A percentile compares a stretch with the other conserved stretches of the same genome.
phyloP scores from a whole-genome alignment of 2,797 vertebrate genomes.

The Esox masquinongy region DNA sequence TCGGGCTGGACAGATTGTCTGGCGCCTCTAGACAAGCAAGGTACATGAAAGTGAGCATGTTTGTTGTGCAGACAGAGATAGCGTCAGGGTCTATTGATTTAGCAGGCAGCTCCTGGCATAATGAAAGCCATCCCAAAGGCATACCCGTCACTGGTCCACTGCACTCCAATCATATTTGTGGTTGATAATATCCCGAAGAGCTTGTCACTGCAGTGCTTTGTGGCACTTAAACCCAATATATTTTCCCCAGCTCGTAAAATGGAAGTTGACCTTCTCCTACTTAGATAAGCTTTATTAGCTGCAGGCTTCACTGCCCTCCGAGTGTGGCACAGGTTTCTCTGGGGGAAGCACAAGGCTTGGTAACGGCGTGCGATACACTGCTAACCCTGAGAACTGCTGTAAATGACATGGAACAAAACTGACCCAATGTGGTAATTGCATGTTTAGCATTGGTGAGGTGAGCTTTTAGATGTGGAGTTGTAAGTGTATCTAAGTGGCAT shows the following conservation, averaged over 20 bases:
- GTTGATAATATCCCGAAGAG: conserved; percentile 70
- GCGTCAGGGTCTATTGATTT: conserved; percentile 70
- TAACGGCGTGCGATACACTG: conserved; percentile 33
- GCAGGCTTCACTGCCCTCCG: conserved; percentile 41
- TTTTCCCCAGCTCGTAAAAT: conserved; percentile 53
- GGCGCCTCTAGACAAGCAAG: conserved; percentile 42
- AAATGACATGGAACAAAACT: conserved; percentile 31
- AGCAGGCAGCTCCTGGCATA: conserved; percentile 62
- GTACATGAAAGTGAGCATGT: conserved; percentile 46
- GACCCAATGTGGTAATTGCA: conserved; percentile 19
- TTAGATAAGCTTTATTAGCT: conserved; percentile 55
- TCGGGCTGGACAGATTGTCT: conserved; percentile 32
- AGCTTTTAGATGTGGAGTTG: conserved; percentile 12
- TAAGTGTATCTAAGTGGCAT: conserved; percentile 18
- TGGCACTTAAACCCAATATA: conserved; percentile 67
- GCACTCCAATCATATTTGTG: conserved; percentile 71
- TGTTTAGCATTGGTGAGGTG: not conserved
- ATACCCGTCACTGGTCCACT: conserved; percentile 56
- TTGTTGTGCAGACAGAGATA: conserved; percentile 58
- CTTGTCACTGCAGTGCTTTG: conserved; percentile 67
- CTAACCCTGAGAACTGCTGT: conserved; percentile 25
- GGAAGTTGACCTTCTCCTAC: conserved; percentile 66
- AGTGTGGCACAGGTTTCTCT: conserved; percentile 37
- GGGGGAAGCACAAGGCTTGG: conserved; percentile 3
- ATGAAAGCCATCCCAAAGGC: conserved; percentile 67